Evolutionary conservation across 2,113 vertebrate species (phyloP), one percentile per base, ranked within the genome.

Genomic region (Baryphthengus martii): DNA sequence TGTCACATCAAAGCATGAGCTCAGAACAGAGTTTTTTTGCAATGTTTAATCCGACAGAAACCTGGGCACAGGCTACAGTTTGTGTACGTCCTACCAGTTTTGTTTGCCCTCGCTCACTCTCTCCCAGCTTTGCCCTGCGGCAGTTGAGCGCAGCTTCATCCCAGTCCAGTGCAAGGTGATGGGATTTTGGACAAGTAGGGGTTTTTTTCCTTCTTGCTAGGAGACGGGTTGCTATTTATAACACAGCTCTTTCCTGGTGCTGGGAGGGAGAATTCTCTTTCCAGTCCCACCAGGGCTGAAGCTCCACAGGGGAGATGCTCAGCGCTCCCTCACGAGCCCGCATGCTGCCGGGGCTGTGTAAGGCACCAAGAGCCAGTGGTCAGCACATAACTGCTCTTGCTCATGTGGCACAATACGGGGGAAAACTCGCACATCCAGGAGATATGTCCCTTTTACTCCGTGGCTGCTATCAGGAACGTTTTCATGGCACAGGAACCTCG

Each of bases 61-160:
- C 0, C 0, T 2, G 11, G 14, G 29, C 11, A 25, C 10, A 13
- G 37, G 42, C 42, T 58, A 26, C 0, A 1, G 19, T 21, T 15
- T 58, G 42, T 39, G 28, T 5, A 14, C 0, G 5, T 42, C 6
- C 47, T 6, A 20, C 49, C 5, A 5, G 17, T 9, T 47, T 17
- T 33, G 23, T 29, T 33, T 5, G n/a, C 20, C 35, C 17, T 66
- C 15, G 23, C 42, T 74, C 28, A 35, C 24, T 6, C 72, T 12
- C 23, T n/a, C 33, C 10, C 44, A 59, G 50, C 37, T 33, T 28
- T 76, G 45, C 45, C 29, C 28, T 13, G 29, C 17, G 6, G 28
- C 3, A 2, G 33, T n/a, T 1, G 2, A 2, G 11, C 66, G 15
- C 47, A 40, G 21, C 62, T 68, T 61, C 39, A 11, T 13, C 44